Base-by-base conservation (phyloP, 1,140 invertebrate species). In the Bombus superbus region DNA sequence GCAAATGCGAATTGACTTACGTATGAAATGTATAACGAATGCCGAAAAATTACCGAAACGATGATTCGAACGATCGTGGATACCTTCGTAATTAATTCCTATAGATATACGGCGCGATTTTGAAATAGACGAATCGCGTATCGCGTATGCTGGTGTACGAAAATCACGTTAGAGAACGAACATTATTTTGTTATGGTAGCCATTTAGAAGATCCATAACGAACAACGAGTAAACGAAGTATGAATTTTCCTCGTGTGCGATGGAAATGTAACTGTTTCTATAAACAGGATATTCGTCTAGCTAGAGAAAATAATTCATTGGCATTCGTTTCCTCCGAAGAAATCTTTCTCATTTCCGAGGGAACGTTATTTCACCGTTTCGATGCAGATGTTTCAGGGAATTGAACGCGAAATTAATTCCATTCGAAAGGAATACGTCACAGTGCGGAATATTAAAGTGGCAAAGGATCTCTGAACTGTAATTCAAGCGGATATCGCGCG, bases 381-480 rank as follows among this genome's bases (percentile, higher is more conserved):
- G n/a, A 47, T 44, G 38, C 42, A 32, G n/a, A 74, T 53, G 72
- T 47, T 74, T 74, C 42, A 42, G 25, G 44, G 35, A 57, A 75
- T 75, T 75, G n/a, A 15, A 44, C 44, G 32, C 18, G n/a, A 75
- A 75, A 75, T 75, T 75, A 75, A 75, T 75, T 75, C 47, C 44
- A 38, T 75, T 35, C 11, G 44, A 75, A 75, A 32, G 42, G n/a
- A n/a, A 47, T 73, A 47, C 72, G 72, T 47, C 38, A 73, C n/a
- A 15, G 22, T 8, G 11, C 18, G 44, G 44, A 35, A 75, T 75
- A 75, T 75, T 75, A 75, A 53, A 75, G 44, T 32, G 38, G 42
- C 47, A 47, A 75, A 74, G 42, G 44, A 74, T 25, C 42, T 35
- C n/a, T 53, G 73, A 74, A 53, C 35, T 74, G 73, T 74, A 74